Percentiles rank a stretch among this genome's conserved stretches.
phyloP scores from a whole-genome alignment of 1,140 invertebrate genomes.

The Tetraneura akinire region DNA sequence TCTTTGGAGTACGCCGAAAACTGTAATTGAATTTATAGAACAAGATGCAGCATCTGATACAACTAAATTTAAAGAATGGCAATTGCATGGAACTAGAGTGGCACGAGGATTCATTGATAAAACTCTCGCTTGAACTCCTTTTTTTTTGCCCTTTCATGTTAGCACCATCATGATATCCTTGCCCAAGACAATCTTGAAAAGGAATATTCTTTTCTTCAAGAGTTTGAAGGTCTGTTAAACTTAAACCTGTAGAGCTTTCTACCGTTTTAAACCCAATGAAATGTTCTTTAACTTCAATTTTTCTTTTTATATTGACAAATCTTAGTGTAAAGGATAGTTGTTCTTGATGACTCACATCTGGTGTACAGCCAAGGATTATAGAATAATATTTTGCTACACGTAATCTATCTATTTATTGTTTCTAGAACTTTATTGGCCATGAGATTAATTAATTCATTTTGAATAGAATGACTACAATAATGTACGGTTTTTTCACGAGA shows the following conservation, averaged over 20 bases:
- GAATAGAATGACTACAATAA: slow-evolving; percentile 22
- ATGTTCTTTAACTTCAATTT: background rate
- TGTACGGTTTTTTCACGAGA: slow-evolving; percentile 54
- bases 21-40: slow-evolving; percentile 1
- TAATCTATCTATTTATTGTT: slow-evolving; percentile 19
- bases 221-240: slow-evolving; percentile 7
- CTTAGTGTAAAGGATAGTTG: slow-evolving; percentile 54
- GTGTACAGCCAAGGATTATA: slow-evolving; percentile 56
- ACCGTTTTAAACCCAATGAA: slow-evolving; percentile 2
- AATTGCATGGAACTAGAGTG: background rate
- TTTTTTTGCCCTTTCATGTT: slow-evolving; percentile 1
- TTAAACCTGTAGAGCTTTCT: background rate
- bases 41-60: background rate
- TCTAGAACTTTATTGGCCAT: slow-evolving; percentile 7
- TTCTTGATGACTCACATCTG: slow-evolving; percentile 55
- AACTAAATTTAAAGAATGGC: slow-evolving; percentile 7
- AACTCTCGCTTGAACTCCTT: slow-evolving; percentile 1
- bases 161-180: background rate
- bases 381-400: slow-evolving; percentile 55
- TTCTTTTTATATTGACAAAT: background rate
- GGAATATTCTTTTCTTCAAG: background rate
- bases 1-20: too few species aligned
- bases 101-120: background rate
- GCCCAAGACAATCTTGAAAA: slow-evolving; percentile 1
- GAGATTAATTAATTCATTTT: slow-evolving; percentile 1